These are phyloP conservation scores for Bombus confusus DNA, from an alignment of 1,140 invertebrate species.

Conservation along the genomic window DNA sequence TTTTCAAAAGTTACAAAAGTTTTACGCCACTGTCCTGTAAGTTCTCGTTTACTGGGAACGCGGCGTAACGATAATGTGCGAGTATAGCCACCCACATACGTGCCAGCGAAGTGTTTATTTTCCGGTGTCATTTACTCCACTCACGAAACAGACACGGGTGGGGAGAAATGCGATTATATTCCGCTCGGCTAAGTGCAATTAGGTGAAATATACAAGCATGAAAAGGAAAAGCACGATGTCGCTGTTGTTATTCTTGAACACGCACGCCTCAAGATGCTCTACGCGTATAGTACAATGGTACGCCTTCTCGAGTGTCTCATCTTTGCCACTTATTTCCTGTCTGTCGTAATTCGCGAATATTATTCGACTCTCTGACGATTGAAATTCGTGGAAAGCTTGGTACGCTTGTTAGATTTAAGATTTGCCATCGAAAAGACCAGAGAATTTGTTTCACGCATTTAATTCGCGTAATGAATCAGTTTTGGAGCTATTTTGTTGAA, in stretches of 20 bases:
- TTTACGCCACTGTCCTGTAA: too few species aligned
- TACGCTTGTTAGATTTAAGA: too few species aligned
- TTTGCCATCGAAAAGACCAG: too few species aligned
- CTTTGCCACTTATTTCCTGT: background rate
- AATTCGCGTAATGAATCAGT: too few species aligned
- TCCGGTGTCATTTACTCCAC: conserved; percentile 30
- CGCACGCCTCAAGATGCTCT: background rate
- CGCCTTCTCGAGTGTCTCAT: background rate
- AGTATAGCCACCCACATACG: conserved; percentile 12
- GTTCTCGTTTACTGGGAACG: conserved; percentile 1
- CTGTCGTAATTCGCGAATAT: background rate
- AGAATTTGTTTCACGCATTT: too few species aligned
- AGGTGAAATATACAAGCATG: conserved; percentile 45
- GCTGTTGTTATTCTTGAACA: conserved; percentile 56
- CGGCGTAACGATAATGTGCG: conserved; percentile 38
- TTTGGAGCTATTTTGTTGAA: too few species aligned
- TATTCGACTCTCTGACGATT: background rate
- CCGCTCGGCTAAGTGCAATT: conserved; percentile 48
- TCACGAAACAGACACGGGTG: background rate
- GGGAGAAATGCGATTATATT: conserved; percentile 45
- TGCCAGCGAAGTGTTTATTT: conserved; percentile 53
- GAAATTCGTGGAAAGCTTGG: background rate
- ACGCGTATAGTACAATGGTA: too few species aligned
- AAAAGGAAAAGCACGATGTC: conserved; percentile 46
- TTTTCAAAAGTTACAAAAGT: too few species aligned